Base-by-base conservation (phyloP, 2,888 invertebrate genomes). In the Pseudoips prasinana region DNA sequence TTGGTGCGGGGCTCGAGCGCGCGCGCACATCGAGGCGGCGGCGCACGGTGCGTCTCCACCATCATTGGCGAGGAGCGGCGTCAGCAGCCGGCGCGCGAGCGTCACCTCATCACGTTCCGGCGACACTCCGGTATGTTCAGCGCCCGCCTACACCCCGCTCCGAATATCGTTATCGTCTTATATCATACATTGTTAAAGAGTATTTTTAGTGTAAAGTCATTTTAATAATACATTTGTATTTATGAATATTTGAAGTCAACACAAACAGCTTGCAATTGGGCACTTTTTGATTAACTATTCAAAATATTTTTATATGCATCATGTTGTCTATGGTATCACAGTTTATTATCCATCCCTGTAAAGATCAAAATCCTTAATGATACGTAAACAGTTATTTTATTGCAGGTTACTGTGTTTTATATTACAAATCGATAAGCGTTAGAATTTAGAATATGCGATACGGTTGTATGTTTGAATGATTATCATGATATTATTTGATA, bases 11-110 rank as follows among this genome's bases (percentile, higher is more conserved):
- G 68, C 64, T 77, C 82, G 63, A 62, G 72, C 73, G 80, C 80
- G 73, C 83, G 83, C 86, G 77, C 80, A 68, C 83, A 75, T 58
- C 82, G 74, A 50, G 82, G 72, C 75, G 80, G 80, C 81, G 82
- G 79, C 82, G 75, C 79, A 67, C 83, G 84, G 70, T 83, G 85
- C 82, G 84, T 80, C 79, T 88, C 87, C 79, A 87, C 88, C 88
- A 87, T 88, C 86, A 87, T 85, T 80, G 85, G 86, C 84, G 71
- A 77, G 73, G 74, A 73, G 80, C 80, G 86, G 78, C 85, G 83
- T 73, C 83, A 70, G 83, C 82, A 75, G 84, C 83, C 85, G 80
- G 76, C 66, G 75, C 80, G 71, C 73, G 68, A 72, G 64, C 86
- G 85, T 86, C 87, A 84, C 84, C 86, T 85, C 85, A 86, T 86